Evolutionary conservation across 2,888 invertebrate genomes (phyloP), one percentile per base, ranked within the genome.

Genomic region (Mythimna albipuncta): DNA sequence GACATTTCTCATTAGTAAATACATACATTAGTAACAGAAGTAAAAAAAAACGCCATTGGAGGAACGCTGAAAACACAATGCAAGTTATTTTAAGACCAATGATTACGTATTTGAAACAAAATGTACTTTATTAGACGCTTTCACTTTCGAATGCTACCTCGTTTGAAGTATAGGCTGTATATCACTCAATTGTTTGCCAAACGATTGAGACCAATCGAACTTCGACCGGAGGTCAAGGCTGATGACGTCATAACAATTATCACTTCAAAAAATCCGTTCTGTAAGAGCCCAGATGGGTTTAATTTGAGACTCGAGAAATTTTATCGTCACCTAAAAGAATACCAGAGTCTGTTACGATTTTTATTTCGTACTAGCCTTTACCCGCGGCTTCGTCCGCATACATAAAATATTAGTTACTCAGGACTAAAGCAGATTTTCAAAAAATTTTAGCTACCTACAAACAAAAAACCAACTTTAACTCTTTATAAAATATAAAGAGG

Each of bases 141-240:
- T 76, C 70, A 76, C 57, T 79, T 76, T 76, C 47, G 21, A 81
- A 62, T 57, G 64, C 58, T 70, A 68, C 62, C 62, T 65, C 57
- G 81, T 57, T 61, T 32, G n/a, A 59, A 58, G 26, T 54, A 59
- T 52, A 64, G 66, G 72, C 67, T 64, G 64, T 69, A 64, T 58
- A 19, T 2, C n/a, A 38, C 0, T 63, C 44, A 69, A 74, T 74
- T 75, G 71, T 67, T 72, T 71, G 67, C 38, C 66, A 35, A 73
- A 82, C 54, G 50, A 62, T 72, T 74, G 64, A 75, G 58, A 65
- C 55, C 64, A 83, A 82, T 81, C 75, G 62, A 83, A 83, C 72
- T 75, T 79, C 52, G 38, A 78, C 69, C 64, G 32, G 21, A 65
- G 75, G 69, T 79, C 83, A 75, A 70, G 67, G 72, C 16, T 52